Conservation (phyloP, 2,113 vertebrate genomes). For the Bambusicola thoracicus region DNA sequence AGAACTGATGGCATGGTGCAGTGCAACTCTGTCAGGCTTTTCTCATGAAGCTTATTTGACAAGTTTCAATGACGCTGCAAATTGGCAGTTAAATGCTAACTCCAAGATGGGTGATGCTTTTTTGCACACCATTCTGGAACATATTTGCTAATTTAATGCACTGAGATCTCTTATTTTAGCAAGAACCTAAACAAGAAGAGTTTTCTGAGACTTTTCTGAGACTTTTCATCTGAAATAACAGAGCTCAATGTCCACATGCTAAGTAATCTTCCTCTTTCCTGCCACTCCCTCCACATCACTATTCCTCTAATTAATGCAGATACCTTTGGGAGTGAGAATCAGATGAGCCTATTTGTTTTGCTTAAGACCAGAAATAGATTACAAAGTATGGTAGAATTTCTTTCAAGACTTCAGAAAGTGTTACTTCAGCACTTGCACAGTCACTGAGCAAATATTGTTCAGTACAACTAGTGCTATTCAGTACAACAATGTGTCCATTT, state of each 20-base stretch:
- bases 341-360: neutral
- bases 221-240: neutral
- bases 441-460: neutral
- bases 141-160: neutral
- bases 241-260: neutral
- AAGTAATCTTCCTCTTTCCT: neutral
- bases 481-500: too few species aligned
- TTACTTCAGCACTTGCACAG: neutral
- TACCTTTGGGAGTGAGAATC: neutral
- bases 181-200: neutral
- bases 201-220: neutral
- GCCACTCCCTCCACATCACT: neutral
- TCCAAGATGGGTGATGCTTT: rapidly evolving
- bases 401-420: neutral
- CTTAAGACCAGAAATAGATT: neutral
- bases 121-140: neutral
- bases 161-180: neutral
- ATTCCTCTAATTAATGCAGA: neutral
- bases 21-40: neutral
- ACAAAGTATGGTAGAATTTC: neutral
- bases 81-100: neutral
- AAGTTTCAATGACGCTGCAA: neutral
- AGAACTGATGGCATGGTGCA: neutral
- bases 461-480: neutral
- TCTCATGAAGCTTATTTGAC: neutral